Evolutionary conservation across 1,140 invertebrate genomes (phyloP), one percentile per base, ranked within the genome.

Genomic region (Steinernema khuongi): DNA sequence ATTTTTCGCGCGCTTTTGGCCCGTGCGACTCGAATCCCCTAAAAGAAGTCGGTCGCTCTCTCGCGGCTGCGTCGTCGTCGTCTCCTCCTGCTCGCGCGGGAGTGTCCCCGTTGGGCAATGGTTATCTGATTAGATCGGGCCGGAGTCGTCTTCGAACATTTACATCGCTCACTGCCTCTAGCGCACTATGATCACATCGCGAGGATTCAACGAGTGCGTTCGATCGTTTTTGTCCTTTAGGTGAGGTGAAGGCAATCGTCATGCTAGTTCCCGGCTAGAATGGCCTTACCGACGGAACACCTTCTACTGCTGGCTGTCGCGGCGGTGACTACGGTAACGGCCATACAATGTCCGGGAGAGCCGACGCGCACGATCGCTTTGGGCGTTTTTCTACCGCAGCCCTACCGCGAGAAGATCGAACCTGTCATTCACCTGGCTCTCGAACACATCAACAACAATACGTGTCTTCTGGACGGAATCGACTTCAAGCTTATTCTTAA

Each of bases 351-450:
- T 22, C 50, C 50, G 11, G 50, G 50, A 11, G 19, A 60, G 26
- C 50, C 50, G 50, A 60, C 71, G 26, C 22, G 43, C 4, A 71
- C 66, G 18, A 41, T 81, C 29, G 33, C 67, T n/a, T 60, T 81
- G 14, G 80, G 81, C 22, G 79, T 81, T 1, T 31, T 81, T 0
- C 67, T 81, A 19, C 81, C 81, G 17, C 71, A 81, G 68, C 50
- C 60, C 11, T 81, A 81, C 70, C 73, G 79, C 50, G 31, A 71
- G 4, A 36, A 31, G 67, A 79, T 81, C 60, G 80, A 74, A 30
- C 80, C 79, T 76, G 71, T 79, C 14, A 77, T 84, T 72, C 66
- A 81, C 29, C 70, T 83, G 31, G 82, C 81, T 17, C 70, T 83
- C 14, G 67, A 81, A 26, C 79, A 83, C 70, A 72, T 80, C 22